These are phyloP conservation scores for Engraulis encrasicolus DNA, from an alignment of 2,113 vertebrate species.

Conservation along the genomic window DNA sequence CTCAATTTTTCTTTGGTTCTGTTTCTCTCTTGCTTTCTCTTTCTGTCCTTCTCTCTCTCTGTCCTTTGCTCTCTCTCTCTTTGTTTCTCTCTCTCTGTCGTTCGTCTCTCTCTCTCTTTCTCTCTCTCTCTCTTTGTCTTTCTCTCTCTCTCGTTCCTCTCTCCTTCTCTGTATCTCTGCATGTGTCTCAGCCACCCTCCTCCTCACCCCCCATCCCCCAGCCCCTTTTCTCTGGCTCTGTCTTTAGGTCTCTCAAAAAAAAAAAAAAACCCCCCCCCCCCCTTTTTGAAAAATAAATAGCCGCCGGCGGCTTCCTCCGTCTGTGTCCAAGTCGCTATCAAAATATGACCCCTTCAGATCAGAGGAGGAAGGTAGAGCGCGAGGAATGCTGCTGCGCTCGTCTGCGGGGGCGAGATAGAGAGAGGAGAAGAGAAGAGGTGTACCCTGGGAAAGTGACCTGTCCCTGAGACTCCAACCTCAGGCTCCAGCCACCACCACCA, in stretches of 20 bases:
- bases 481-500: slow-evolving; percentile 36
- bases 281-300: slow-evolving; percentile 50
- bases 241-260: background rate
- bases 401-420: slow-evolving; percentile 55
- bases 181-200: no score
- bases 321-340: slow-evolving; percentile 53
- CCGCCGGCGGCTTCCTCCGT: slow-evolving; percentile 48
- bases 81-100: no score
- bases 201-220: no score
- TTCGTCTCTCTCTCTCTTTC: background rate
- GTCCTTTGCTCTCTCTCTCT: no score
- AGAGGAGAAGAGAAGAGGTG: no score
- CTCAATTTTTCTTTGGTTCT: no score
- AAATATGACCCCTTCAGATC: slow-evolving; percentile 48
- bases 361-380: slow-evolving; percentile 54
- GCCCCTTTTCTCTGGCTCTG: no score
- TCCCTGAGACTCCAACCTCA: no score
- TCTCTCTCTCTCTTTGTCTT: background rate
- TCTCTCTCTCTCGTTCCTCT: background rate
- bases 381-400: slow-evolving; percentile 34
- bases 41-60: no score
- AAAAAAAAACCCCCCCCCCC: slow-evolving; percentile 33
- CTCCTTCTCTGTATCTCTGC: background rate
- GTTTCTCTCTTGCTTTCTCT: no score
- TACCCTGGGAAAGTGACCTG: slow-evolving; percentile 58